Evolutionary conservation across 1,140 invertebrate genomes (phyloP), one percentile per base, ranked within the genome.

Genomic region (Penaeus indicus): DNA sequence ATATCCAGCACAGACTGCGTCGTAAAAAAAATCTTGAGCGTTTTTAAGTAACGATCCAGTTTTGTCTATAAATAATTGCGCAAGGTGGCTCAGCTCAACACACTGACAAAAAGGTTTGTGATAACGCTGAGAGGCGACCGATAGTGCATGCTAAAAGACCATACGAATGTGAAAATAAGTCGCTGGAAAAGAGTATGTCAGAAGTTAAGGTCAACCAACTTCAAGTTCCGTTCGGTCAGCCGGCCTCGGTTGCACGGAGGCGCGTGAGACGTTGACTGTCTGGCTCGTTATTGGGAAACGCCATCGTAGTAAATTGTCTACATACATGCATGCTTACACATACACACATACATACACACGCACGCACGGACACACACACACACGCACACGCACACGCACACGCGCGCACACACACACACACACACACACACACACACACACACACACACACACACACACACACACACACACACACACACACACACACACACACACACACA

Each of bases 321-420:
- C 67, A 69, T 27, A 69, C 64, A 69, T 38, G 38, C n/a, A 25
- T n/a, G 0, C n/a, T 16, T 38, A 72, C 69, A 72, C 69, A 72
- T 22, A 72, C 69, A 72, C 69, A 72, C 69, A 72, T n/a, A 72
- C 69, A 72, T n/a, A 75, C n/a, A 75, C n/a, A 75, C n/a, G 32
- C 7, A 75, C n/a, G 32, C 27, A 75, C 27, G 32, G 3, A 75
- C 27, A 75, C 27, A 75, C 27, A 75, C 27, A 75, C 27, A 75
- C 27, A 75, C 27, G 32, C 27, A 75, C 27, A 75, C 27, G 32
- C 27, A 75, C 27, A 75, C 8, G 32, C 27, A 75, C 8, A 75
- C 8, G 32, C 8, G 27, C 8, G 27, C 8, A 72, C 8, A 72
- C 8, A 72, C 8, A 72, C 8, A 72, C 8, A 72, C 8, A 72